phyloP scores from a whole-genome alignment of 2,888 invertebrate species.

The Ornithoptera priamus region DNA sequence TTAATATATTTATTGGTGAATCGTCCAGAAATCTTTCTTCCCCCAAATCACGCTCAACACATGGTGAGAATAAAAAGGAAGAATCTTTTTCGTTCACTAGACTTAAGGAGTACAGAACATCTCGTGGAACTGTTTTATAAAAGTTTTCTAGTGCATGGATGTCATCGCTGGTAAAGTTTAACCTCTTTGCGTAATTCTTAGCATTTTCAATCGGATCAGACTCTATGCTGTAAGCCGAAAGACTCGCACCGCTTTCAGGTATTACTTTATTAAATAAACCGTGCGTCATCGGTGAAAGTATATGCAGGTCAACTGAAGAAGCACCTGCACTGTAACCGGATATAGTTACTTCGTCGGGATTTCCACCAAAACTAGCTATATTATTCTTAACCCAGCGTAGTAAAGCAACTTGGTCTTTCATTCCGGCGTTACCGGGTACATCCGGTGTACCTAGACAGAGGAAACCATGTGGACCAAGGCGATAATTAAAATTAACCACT shows the following conservation, averaged over 20 bases:
- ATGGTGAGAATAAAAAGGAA: conserved; percentile 40
- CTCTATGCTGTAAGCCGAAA: conserved; percentile 45
- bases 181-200: conserved; percentile 44
- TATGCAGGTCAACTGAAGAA: conserved; percentile 49
- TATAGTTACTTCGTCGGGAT: conserved; percentile 55
- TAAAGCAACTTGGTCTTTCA: conserved; percentile 60
- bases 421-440: conserved; percentile 59
- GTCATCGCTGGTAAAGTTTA: conserved; percentile 44
- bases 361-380: too few relatives aligned
- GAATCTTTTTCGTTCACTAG: conserved; percentile 35
- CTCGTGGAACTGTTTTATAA: too few relatives aligned
- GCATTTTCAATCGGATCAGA: conserved; percentile 51
- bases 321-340: conserved; percentile 56
- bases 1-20: too few relatives aligned
- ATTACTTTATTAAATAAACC: conserved; percentile 52
- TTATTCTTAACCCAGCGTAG: conserved; percentile 35
- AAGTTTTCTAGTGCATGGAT: conserved; percentile 33
- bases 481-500: conserved; percentile 44
- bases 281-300: conserved; percentile 47
- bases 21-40: conserved; percentile 13
- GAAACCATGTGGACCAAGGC: conserved; percentile 44
- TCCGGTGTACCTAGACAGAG: conserved; percentile 55
- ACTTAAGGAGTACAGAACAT: conserved; percentile 35
- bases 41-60: conserved; percentile 44
- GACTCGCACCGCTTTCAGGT: conserved; percentile 23